Conservation (phyloP, 2,113 vertebrate genomes). For the Thomomys bottae region DNA sequence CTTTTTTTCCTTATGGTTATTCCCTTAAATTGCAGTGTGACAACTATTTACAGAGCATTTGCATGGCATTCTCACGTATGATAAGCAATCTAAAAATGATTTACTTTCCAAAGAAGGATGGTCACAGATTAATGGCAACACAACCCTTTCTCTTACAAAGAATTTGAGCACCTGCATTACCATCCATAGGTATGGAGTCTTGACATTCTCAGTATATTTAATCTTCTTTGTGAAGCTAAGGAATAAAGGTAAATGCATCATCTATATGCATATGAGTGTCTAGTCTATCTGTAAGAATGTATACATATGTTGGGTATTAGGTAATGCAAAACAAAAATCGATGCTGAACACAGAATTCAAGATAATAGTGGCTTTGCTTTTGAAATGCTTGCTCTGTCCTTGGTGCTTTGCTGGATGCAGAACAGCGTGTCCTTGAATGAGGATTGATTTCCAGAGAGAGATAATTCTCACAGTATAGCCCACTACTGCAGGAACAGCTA, state of each 20-base stretch:
- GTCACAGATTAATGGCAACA: neutral
- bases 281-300: neutral
- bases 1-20: neutral
- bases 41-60: neutral
- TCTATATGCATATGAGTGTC: neutral
- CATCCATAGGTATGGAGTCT: neutral
- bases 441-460: slow-evolving; percentile 38
- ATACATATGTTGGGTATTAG: neutral
- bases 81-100: neutral
- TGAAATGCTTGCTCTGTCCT: neutral
- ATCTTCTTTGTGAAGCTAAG: neutral
- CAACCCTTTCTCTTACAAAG: neutral
- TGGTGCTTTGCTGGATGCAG: neutral
- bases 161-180: neutral
- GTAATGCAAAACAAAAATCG: neutral
- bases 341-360: neutral
- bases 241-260: neutral
- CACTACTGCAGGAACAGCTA: slow-evolving; percentile 21
- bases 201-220: neutral
- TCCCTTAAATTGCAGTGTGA: neutral
- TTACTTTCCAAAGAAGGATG: neutral
- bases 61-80: neutral
- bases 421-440: slow-evolving; percentile 42
- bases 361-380: neutral
- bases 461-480: neutral